Base-by-base conservation (phyloP, 2,113 vertebrate species). In the Colossoma macropomum region DNA sequence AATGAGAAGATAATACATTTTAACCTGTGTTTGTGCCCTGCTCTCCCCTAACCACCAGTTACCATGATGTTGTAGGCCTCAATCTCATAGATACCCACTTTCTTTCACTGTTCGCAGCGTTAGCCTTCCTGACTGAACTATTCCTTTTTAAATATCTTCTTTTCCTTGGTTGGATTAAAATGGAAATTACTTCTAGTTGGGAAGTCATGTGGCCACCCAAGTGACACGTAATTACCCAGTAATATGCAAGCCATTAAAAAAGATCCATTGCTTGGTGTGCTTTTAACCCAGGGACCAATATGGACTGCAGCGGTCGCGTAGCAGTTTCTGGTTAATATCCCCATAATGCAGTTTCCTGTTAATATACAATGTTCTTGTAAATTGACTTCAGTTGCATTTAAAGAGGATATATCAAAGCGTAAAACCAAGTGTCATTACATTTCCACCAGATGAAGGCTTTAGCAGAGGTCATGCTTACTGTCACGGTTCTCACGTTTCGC, bases 401-500 rank as follows among this genome's bases (percentile, higher is more conserved):
- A 70, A 71, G 54, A 62, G 34, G 30, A 45, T 50, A 45, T 11
- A 21, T 71, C 52, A 59, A 32, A 19, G 25, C 17, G 0, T 30
- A 21, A 62, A 72, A 62, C n/a, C 60, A 48, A 76, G 52, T 30
- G 73, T 30, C 48, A 50, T 25, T 45, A 19, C 32, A 45, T 45
- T 76, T 82, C 48, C 48, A 69, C 63, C 73, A 59, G 62, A 50
- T 32, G 66, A 5, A 75, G 76, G 63, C 66, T 65, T 71, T 71
- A 71, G 65, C 11, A 68, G 56, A 83, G 81, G 81, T 77, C 70
- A 62, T 62, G 52, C 74, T 69, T 77, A 8, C 65, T 83, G 81
- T 70, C 54, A 70, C 4, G 74, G 25, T 15, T 83, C 74, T 83
- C 81, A 69, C 69, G 81, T 83, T 83, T 83, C 81, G 81, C 81